Base-by-base conservation (phyloP, 2,888 invertebrate species). In the Eremobia ochroleuca region DNA sequence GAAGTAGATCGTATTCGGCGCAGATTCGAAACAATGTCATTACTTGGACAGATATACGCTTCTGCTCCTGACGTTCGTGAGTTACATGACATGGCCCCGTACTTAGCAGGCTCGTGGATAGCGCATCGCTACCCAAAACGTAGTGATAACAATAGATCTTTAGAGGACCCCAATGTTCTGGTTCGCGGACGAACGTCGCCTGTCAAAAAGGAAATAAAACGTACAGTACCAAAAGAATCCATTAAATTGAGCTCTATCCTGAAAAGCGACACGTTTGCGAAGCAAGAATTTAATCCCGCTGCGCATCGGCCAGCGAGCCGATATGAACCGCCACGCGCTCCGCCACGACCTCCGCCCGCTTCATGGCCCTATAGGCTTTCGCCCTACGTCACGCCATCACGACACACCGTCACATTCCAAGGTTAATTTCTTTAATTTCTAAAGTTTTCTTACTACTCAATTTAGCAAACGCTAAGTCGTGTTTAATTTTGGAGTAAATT, bases 51-150 rank as follows among this genome's bases (percentile, higher is more conserved):
- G 88, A 98, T 98, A 97, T 98, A 98, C 90, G 98, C 98, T 0
- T 98, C 98, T 3, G 98, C 98, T 58, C 98, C 98, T 5, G 98
- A 98, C 90, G 97, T 98, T 34, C 97, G 98, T 86, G 98, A 98
- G 90, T 95, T 98, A 3, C 97, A 98, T 18, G 98, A 98, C 88
- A 98, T 98, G 71, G 98, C 98, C 0, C 98, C 98, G 0, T 98
- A 98, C 93, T 94, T 98, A 81, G 97, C 98, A 0, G 98, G 98
- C 3, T 97, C 98, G 13, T 98, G 98, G 98, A 97, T 98, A 58
- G 98, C 98, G 0, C 98, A 98, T 92, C 97, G 97, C 87, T 98
- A 97, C 92, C 98, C 98, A 0, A 98, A 97, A 87, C 97, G 97
- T 3, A 97, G 97, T 77, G 98, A 98, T 88, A 98, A 98, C 90